A percentile compares a stretch with the other conserved stretches of the same genome.
phyloP scores from a whole-genome alignment of 2,888 invertebrate species.

The Trichogramma dendrolimi region DNA sequence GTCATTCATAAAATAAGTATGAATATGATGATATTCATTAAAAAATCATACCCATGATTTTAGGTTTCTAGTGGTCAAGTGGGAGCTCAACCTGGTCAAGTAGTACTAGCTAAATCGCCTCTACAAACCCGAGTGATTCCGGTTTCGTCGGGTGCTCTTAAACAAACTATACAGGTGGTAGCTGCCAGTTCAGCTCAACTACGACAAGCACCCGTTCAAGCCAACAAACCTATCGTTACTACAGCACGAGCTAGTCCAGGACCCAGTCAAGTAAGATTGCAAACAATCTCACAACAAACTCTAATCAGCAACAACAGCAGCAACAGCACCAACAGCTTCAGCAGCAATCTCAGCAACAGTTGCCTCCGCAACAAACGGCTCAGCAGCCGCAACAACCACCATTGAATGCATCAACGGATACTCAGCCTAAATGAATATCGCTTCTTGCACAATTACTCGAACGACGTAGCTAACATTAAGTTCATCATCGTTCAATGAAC shows the following conservation, averaged over 20 bases:
- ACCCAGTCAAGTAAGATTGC: constrained; percentile 60
- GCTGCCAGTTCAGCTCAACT: constrained; percentile 49
- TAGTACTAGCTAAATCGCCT: constrained; percentile 60
- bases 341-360: constrained; percentile 20
- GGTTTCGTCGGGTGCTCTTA: constrained; percentile 56
- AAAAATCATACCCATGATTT: background rate
- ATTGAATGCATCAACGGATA: constrained; percentile 8
- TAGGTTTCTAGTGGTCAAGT: constrained; percentile 52
- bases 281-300: constrained; percentile 54
- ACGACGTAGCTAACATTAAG: background rate
- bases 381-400: constrained; percentile 29
- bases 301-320: constrained; percentile 38
- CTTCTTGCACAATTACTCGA: constrained; percentile 17
- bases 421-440: constrained; percentile 24
- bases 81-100: constrained; percentile 56
- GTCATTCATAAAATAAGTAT: background rate
- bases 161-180: constrained; percentile 61
- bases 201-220: constrained; percentile 44
- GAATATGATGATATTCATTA: background rate
- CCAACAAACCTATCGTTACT: constrained; percentile 48
- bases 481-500: background rate
- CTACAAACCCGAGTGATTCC: constrained; percentile 65
- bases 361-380: constrained; percentile 21
- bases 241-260: constrained; percentile 54
- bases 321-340: constrained; percentile 7